phyloP scores from a whole-genome alignment of 1,140 invertebrate species.

The Oreohelix idahoensis region DNA sequence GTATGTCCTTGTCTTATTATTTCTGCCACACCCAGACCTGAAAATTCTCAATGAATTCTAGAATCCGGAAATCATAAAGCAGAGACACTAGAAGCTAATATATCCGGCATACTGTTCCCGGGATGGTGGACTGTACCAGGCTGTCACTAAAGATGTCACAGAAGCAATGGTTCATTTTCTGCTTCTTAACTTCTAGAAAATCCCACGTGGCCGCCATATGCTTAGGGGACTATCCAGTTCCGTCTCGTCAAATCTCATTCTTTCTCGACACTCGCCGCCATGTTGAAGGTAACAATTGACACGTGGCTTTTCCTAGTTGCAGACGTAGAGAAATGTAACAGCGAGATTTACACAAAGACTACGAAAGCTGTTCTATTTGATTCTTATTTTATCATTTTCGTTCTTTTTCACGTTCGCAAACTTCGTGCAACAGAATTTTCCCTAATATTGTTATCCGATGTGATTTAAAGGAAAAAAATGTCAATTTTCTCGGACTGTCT shows the following conservation, averaged over 20 bases:
- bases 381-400: background rate
- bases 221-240: background rate
- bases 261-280: background rate
- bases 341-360: background rate
- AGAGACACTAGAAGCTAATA: background rate
- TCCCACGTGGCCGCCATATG: background rate
- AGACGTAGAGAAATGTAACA: background rate
- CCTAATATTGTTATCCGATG: background rate
- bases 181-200: background rate
- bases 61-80: background rate
- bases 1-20: too few relatives aligned
- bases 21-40: too few relatives aligned
- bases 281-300: background rate
- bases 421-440: background rate
- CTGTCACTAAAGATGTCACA: background rate
- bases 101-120: background rate
- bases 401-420: background rate
- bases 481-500: background rate
- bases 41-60: too few relatives aligned
- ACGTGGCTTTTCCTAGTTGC: background rate
- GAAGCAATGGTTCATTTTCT: background rate
- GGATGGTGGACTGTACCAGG: background rate
- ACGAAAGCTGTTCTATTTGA: background rate
- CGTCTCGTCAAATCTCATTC: background rate
- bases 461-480: background rate